A percentile compares a stretch with the other conserved stretches of the same genome.
Evolutionary conservation across 2,888 invertebrate genomes (phyloP).

Genomic region (Anthoptus insignis): DNA sequence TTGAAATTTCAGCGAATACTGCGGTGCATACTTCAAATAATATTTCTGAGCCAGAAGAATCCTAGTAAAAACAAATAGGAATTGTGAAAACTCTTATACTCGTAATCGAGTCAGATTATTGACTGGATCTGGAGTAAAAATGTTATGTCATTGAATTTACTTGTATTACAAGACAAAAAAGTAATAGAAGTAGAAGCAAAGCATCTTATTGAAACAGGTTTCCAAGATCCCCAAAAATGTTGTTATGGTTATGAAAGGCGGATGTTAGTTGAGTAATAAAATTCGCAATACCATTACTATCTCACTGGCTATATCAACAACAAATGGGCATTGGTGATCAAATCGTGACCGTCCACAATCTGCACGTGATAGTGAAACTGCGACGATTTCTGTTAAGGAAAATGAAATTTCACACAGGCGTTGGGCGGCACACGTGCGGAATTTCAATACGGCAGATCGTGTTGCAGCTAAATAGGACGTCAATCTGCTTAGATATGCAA

Average conservation of each 20-base stretch:
- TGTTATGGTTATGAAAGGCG: constrained; percentile 12
- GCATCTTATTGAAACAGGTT: too few relatives aligned
- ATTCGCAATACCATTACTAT: constrained; percentile 35
- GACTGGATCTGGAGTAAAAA: too few relatives aligned
- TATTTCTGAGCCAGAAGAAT: too few relatives aligned
- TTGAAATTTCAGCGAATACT: not conserved
- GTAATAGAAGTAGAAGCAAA: too few relatives aligned
- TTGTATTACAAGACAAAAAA: too few relatives aligned
- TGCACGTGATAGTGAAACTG: constrained; percentile 41
- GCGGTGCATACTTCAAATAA: too few relatives aligned
- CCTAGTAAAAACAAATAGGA: too few relatives aligned
- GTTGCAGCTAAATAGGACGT: constrained; percentile 63
- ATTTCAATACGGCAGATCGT: constrained; percentile 58
- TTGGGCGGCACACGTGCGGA: constrained; percentile 55
- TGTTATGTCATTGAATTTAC: too few relatives aligned
- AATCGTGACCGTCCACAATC: constrained; percentile 37
- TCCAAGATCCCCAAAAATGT: not conserved
- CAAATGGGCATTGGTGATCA: constrained; percentile 28
- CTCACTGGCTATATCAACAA: constrained; percentile 11
- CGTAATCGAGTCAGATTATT: too few relatives aligned
- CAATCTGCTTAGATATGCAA: constrained; percentile 67
- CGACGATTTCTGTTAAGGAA: constrained; percentile 52
- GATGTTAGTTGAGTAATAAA: constrained; percentile 23
- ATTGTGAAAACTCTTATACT: too few relatives aligned
- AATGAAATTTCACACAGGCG: constrained; percentile 58